These are phyloP conservation scores for Thunnus maccoyii DNA, from an alignment of 2,113 vertebrate genomes.

Conservation along the genomic window DNA sequence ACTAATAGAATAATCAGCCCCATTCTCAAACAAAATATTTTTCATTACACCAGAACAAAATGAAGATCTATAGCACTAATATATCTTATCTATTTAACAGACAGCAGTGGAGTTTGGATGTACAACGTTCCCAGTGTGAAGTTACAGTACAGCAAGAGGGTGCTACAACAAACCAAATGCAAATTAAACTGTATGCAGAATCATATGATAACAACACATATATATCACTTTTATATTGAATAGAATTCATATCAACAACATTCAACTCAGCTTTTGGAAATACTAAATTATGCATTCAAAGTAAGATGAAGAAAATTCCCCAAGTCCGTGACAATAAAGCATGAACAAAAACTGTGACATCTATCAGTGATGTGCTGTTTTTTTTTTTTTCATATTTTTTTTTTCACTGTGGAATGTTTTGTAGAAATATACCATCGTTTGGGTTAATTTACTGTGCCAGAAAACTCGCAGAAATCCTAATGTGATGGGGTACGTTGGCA, in stretches of 20 bases:
- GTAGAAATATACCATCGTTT: conserved; percentile 46
- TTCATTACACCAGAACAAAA: conserved; percentile 70
- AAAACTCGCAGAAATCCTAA: conserved; percentile 55
- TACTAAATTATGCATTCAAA: conserved; percentile 74
- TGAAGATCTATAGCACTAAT: conserved; percentile 63
- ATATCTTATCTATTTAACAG: conserved; percentile 68
- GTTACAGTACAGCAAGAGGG: conserved; percentile 80
- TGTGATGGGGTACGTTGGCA: conserved; percentile 67
- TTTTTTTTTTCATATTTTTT: conserved; percentile 23
- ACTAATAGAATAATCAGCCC: conserved; percentile 60
- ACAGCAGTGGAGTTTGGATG: conserved; percentile 78
- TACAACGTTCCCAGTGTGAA: conserved; percentile 80
- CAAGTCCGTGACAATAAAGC: conserved; percentile 51
- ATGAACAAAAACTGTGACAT: conserved; percentile 55
- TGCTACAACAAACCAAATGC: conserved; percentile 76
- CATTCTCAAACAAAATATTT: conserved; percentile 56
- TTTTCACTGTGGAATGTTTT: conserved; percentile 67
- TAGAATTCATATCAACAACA: conserved; percentile 76
- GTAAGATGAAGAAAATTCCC: conserved; percentile 60
- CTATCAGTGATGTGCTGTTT: conserved; percentile 46
- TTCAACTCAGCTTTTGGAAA: conserved; percentile 71
- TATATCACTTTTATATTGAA: conserved; percentile 72
- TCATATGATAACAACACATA: conserved; percentile 67
- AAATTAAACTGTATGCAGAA: conserved; percentile 71
- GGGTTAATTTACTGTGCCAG: conserved; percentile 51